phyloP scores from a whole-genome alignment of 2,797 vertebrate genomes.

The Pseudochaenichthys georgianus region DNA sequence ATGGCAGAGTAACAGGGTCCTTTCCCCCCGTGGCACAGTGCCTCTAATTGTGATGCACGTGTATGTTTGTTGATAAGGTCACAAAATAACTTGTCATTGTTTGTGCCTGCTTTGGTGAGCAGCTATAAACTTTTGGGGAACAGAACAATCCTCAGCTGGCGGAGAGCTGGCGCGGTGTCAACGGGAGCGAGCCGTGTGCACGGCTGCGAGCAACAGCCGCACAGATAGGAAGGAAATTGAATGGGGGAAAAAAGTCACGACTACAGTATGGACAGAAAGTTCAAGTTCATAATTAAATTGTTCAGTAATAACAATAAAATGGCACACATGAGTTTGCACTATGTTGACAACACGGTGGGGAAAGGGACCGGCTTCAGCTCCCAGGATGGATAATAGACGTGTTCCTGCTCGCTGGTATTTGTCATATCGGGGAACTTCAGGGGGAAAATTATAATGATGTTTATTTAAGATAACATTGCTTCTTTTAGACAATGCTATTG shows the following conservation, averaged over 20 bases:
- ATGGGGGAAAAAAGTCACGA: conserved; percentile 13
- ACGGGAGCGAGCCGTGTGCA: background rate
- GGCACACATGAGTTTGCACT: conserved; percentile 2
- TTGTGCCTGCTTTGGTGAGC: conserved; percentile 56
- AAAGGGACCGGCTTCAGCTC: conserved; percentile 12
- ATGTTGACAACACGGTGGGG: background rate
- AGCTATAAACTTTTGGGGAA: conserved; percentile 60
- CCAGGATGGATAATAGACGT: conserved; percentile 1
- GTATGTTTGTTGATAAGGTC: conserved; percentile 61
- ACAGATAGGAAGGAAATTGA: conserved; percentile 49
- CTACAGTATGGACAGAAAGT: background rate
- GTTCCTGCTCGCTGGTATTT: background rate
- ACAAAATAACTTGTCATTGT: conserved; percentile 49
- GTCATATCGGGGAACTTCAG: background rate
- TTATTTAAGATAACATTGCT: background rate
- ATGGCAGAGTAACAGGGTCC: conserved; percentile 21
- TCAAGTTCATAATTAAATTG: conserved; percentile 31
- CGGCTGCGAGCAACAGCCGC: background rate
- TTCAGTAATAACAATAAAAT: conserved; percentile 33
- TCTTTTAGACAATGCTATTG: no score
- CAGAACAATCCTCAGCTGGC: conserved; percentile 43
- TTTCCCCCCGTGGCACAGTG: conserved; percentile 27
- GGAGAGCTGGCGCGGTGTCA: conserved; percentile 2
- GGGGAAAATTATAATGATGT: background rate
- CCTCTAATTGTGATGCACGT: conserved; percentile 52